Conservation (phyloP, 2,113 vertebrate genomes). For the Rhombomys opimus region DNA sequence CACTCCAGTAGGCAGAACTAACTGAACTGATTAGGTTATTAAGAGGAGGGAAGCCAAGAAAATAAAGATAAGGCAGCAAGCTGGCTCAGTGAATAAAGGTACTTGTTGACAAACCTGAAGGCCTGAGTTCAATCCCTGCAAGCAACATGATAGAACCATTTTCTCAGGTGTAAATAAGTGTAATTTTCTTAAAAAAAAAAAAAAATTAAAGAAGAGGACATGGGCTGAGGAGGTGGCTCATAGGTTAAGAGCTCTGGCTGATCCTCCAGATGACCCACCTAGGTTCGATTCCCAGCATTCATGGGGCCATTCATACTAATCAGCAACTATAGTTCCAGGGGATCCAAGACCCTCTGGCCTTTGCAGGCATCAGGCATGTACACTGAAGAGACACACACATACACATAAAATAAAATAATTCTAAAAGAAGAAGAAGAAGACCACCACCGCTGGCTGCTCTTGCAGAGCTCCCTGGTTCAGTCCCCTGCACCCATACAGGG, state of each 20-base stretch:
- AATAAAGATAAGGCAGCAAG: not conserved
- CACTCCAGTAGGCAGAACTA: not conserved
- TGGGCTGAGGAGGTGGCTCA: not conserved
- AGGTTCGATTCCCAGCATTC: not conserved
- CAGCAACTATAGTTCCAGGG: not conserved
- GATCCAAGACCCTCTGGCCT: not conserved
- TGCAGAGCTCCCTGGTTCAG: not conserved
- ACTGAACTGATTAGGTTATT: not conserved
- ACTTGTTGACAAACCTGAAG: not conserved
- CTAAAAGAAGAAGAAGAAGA: not conserved
- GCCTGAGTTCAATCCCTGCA: not conserved
- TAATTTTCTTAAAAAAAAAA: not conserved
- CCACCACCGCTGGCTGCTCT: not conserved
- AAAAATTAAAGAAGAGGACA: not conserved
- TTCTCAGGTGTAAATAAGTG: not conserved
- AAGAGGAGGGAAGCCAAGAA: too few relatives aligned
- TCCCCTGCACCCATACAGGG: not conserved
- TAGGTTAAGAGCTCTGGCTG: not conserved
- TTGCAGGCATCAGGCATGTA: not conserved
- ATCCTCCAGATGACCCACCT: not conserved
- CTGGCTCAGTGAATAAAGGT: not conserved
- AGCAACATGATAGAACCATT: not conserved
- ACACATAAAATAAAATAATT: not conserved
- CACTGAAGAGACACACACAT: not conserved
- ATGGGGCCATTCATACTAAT: not conserved